These are phyloP conservation scores for Epinephelus awoara DNA, from an alignment of 2,797 vertebrate species.

Conservation along the genomic window DNA sequence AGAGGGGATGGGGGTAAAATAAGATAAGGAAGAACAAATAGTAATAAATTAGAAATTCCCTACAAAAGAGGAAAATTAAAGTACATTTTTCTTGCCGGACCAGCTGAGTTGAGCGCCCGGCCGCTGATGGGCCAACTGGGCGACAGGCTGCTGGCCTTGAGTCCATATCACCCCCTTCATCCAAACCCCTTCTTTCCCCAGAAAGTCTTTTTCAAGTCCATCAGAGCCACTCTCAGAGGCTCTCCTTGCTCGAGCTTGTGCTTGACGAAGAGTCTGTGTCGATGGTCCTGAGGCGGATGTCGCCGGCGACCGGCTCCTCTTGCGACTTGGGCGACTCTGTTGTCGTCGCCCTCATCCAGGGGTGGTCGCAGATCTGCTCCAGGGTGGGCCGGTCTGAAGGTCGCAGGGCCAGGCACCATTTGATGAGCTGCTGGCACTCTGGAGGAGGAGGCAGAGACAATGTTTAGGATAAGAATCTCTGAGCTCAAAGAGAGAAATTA, in stretches of 20 bases:
- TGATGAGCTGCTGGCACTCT: constrained; percentile 98
- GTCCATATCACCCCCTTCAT: constrained; percentile 76
- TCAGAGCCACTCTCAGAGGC: constrained; percentile 87
- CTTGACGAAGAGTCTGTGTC: constrained; percentile 92
- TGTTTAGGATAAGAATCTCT: not conserved
- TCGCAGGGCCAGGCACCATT: constrained; percentile 96
- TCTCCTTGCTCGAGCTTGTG: constrained; percentile 98
- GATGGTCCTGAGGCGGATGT: constrained; percentile 93
- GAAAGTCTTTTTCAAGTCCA: constrained; percentile 65
- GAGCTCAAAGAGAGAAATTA: constrained; percentile 5
- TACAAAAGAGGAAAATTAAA: constrained; percentile 83
- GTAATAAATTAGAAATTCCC: constrained; percentile 91
- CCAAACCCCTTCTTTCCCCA: constrained; percentile 51
- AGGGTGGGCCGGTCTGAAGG: constrained; percentile 96
- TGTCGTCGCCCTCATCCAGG: constrained; percentile 90
- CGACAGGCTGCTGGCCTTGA: constrained; percentile 70
- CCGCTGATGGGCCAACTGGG: constrained; percentile 59
- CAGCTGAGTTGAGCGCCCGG: constrained; percentile 52
- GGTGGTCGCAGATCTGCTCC: constrained; percentile 97
- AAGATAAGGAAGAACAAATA: constrained; percentile 85
- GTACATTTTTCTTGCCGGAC: constrained; percentile 66
- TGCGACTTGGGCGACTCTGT: constrained; percentile 80
- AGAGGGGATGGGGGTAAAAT: constrained; percentile 74
- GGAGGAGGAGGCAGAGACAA: constrained; percentile 10
- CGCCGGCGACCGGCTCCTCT: constrained; percentile 82